Evolutionary conservation across 2,113 vertebrate species (phyloP).

Genomic region (Brachyhypopomus occidentalis): DNA sequence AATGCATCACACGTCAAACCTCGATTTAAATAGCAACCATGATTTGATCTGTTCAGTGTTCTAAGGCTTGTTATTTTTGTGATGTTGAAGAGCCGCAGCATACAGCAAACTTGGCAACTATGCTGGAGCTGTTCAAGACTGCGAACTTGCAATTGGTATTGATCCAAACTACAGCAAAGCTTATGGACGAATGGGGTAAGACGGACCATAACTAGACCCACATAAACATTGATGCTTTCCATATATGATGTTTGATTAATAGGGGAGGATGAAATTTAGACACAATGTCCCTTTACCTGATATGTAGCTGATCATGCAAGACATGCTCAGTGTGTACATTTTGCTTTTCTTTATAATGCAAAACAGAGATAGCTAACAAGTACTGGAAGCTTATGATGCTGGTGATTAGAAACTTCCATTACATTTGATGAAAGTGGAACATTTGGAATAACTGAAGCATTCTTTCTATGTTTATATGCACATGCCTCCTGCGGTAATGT

Average conservation of each 20-base stretch:
- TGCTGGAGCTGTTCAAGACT: slow-evolving; percentile 89
- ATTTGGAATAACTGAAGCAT: too few relatives aligned
- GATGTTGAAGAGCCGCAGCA: slow-evolving; percentile 84
- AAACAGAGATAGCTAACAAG: too few relatives aligned
- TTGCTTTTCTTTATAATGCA: too few relatives aligned
- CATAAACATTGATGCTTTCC: background rate
- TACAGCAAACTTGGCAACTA: slow-evolving; percentile 96
- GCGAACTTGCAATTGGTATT: slow-evolving; percentile 90
- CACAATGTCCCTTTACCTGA: too few relatives aligned
- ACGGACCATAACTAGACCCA: background rate
- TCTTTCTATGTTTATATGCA: too few relatives aligned
- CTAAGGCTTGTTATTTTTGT: background rate
- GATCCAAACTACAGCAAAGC: slow-evolving; percentile 97
- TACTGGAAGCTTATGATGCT: too few relatives aligned
- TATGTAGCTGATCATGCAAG: too few relatives aligned
- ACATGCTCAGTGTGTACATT: too few relatives aligned
- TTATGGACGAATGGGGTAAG: slow-evolving; percentile 95
- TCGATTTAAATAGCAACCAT: background rate
- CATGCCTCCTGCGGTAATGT: background rate
- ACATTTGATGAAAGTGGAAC: too few relatives aligned
- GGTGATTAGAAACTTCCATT: too few relatives aligned
- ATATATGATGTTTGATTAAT: too few relatives aligned
- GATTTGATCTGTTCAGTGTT: background rate
- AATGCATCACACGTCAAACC: background rate
- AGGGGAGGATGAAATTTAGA: too few relatives aligned